Evolutionary conservation across 2,113 vertebrate species (phyloP), one percentile per base, ranked within the genome.

Genomic region (Lophotis ruficrista): DNA sequence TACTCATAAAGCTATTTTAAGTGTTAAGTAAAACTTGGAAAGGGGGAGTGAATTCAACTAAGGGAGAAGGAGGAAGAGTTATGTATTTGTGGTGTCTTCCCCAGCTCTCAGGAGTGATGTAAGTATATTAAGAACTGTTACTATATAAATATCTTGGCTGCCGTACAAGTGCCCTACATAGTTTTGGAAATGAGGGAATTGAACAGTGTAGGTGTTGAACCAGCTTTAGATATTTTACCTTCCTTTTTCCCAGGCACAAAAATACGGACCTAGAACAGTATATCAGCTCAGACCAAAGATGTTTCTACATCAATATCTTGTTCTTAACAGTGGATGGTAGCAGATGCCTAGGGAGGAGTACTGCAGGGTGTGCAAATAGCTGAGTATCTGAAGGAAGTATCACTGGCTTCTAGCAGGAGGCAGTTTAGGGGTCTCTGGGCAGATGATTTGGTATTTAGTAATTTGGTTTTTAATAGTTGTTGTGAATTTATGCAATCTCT

Each of bases 81-180:
- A 48, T 22, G 0, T 91, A 76, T 89, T 95, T 87, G 54, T 91
- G 70, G 89, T 87, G 87, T 93, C 70, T 97, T 96, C 87, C 94
- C 83, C 65, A 91, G 61, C 80, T 94, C 91, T 96, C 70, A 64
- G 87, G 70, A 96, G 84, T 89, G 89, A 93, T 93, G 15, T 25
- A 89, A 89, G 64, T 97, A 93, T 96, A 91, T 95, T 96, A 96
- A 96, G 95, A 93, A 83, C 73, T 95, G 87, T 95, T 94, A 87
- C 94, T 97, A 71, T 96, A 93, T 95, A 93, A 96, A 79, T 97
- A 85, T 45, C 89, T 93, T 96, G 95, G 94, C 91, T 93, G 81
- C 93, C 89, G 91, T 95, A 95, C 93, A 95, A 96, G 61, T 95
- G 87, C 93, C 87, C 91, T 95, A 87, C 65, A 87, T 95, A 93